These are phyloP conservation scores for Vespertilio murinus DNA, from an alignment of 2,797 vertebrate species.

Conservation along the genomic window DNA sequence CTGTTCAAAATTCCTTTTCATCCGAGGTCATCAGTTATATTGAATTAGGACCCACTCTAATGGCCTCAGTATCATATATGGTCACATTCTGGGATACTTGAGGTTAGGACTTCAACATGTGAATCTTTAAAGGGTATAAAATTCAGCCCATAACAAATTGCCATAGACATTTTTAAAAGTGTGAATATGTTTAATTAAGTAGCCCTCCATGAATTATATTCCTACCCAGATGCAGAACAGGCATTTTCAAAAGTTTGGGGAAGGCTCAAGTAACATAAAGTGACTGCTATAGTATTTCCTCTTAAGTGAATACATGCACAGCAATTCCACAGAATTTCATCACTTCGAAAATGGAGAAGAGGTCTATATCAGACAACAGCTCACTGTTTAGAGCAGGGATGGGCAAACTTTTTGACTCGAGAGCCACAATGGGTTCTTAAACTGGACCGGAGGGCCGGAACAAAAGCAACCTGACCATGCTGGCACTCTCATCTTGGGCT, in stretches of 20 bases:
- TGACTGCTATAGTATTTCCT: not conserved
- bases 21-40: not conserved
- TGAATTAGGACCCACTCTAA: not conserved
- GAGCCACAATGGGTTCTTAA: too few species aligned
- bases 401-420: too few species aligned
- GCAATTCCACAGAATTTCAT: not conserved
- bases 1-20: not conserved
- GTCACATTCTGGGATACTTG: not conserved
- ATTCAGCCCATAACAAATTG: not conserved
- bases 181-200: not conserved
- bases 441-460: too few species aligned
- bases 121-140: not conserved
- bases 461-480: too few species aligned
- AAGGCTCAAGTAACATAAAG: not conserved
- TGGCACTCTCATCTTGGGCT: too few species aligned
- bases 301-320: constrained; percentile 6
- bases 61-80: not conserved
- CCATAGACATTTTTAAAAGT: not conserved
- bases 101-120: not conserved
- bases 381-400: not conserved
- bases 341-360: constrained; percentile 5
- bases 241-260: not conserved
- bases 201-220: not conserved
- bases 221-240: not conserved
- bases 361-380: not conserved